phyloP scores from a whole-genome alignment of 1,140 invertebrate genomes.

The Pachypsylla venusta region DNA sequence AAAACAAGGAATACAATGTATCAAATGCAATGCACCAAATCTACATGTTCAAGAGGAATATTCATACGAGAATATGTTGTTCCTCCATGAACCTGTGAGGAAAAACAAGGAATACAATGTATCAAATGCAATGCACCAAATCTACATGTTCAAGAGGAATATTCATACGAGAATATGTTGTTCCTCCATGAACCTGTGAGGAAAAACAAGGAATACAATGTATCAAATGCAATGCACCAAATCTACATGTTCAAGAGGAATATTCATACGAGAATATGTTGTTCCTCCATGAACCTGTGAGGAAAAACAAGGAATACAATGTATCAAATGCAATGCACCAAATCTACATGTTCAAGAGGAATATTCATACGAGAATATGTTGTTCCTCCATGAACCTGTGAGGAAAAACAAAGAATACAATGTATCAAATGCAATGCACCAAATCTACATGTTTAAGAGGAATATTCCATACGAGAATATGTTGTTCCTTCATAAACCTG shows the following conservation, averaged over 20 bases:
- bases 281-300: constrained; percentile 11
- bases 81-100: constrained; percentile 11
- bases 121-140: constrained; percentile 49
- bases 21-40: constrained; percentile 50
- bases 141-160: constrained; percentile 48
- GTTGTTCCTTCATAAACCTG: too few species aligned
- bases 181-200: constrained; percentile 11
- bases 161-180: constrained; percentile 41
- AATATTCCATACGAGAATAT: too few species aligned
- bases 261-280: constrained; percentile 43
- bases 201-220: too few species aligned
- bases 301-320: too few species aligned
- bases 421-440: too few species aligned
- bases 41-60: constrained; percentile 47
- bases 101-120: too few species aligned
- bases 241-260: constrained; percentile 47
- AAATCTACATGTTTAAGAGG: too few species aligned
- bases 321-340: too few species aligned
- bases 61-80: constrained; percentile 41
- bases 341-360: constrained; percentile 45
- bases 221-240: too few species aligned
- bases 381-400: constrained; percentile 12
- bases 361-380: constrained; percentile 45
- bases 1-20: too few species aligned
- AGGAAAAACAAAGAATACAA: too few species aligned